Evolutionary conservation across 2,888 invertebrate genomes (phyloP), one percentile per base, ranked within the genome.

Genomic region (Standfussiana lucernea): DNA sequence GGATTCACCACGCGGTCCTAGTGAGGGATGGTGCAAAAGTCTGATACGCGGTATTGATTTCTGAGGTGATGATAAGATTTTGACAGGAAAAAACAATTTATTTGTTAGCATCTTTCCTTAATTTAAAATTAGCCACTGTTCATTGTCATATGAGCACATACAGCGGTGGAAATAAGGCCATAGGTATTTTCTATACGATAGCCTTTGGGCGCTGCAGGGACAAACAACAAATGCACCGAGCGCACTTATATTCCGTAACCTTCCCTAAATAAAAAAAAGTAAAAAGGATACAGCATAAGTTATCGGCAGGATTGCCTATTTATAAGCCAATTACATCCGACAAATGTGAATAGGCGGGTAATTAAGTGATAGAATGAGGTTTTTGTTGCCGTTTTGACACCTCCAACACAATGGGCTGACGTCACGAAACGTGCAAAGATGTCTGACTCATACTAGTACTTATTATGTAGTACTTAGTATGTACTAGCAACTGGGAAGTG

Each of bases 381-480:
- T 86, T 87, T 90, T 90, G 84, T 84, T 73, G 82, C 40, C 73
- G 61, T 80, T 86, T 85, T 90, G 87, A 89, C 87, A 88, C 81
- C 65, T 80, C 53, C 64, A 79, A 70, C 70, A 88, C 88, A 89
- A 89, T 88, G 72, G 88, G 13, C 28, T 88, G 86, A 84, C 86
- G 88, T 89, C 88, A 90, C 67, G 70, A 66, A 82, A 77, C 82
- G 82, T 80, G 87, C 50, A 71, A 75, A 80, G 74, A 73, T 72
- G 62, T 68, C 76, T 88, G 89, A 88, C 78, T 88, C 86, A 88
- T 79, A 66, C 56, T 62, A 61, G 75, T 80, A 81, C 80, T 77
- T 67, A 68, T 62, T 75, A 74, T 76, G 72, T 76, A 73, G 78
- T 76, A 81, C 28, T 77, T 61, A 35, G 40, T 72, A 42, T n/a